Evolutionary conservation across 2,113 vertebrate genomes (phyloP), one percentile per base, ranked within the genome.

Genomic region (Chitala chitala): DNA sequence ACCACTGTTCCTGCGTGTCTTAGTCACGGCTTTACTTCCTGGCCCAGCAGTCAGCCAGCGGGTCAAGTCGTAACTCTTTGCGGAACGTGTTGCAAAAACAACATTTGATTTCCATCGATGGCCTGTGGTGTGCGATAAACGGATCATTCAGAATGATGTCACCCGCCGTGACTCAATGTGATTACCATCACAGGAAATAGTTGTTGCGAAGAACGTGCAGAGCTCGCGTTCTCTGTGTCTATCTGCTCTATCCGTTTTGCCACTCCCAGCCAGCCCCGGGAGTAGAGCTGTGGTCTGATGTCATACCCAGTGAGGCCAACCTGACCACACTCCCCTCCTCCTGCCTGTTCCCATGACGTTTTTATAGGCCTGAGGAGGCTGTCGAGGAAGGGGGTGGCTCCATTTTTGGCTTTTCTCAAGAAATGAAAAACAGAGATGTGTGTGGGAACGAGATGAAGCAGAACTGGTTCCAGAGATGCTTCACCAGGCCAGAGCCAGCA

Each of bases 281-380:
- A 77, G 77, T 74, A 76, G 81, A 69, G 53, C 78, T 77, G 78
- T 72, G 74, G 82, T 81, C 80, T 78, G 83, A 84, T 82, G 75
- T 81, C 84, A 84, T 78, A 79, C 75, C 78, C 79, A 80, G 59
- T 83, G 80, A 78, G 88, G 86, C 86, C 79, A 79, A 71, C 82
- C 84, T 85, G 85, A 86, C 87, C 83, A 71, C 85, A 79, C 66
- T 78, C 82, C 75, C 79, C 81, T 83, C 82, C 82, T 77, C 44
- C 83, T 75, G 82, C 55, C 80, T 77, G 66, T 81, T 84, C 83
- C 83, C 78, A 82, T 82, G 78, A 72, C 53, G 40, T 59, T 84
- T 61, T 69, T 64, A 73, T 55, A 1, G 42, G 36, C 33, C n/a
- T 33, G 20, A n/a, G 33, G 5, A 36, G 61, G 36, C 8, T 64